Base-by-base conservation (phyloP, 2,113 vertebrate genomes). In the Zootoca vivipara region DNA sequence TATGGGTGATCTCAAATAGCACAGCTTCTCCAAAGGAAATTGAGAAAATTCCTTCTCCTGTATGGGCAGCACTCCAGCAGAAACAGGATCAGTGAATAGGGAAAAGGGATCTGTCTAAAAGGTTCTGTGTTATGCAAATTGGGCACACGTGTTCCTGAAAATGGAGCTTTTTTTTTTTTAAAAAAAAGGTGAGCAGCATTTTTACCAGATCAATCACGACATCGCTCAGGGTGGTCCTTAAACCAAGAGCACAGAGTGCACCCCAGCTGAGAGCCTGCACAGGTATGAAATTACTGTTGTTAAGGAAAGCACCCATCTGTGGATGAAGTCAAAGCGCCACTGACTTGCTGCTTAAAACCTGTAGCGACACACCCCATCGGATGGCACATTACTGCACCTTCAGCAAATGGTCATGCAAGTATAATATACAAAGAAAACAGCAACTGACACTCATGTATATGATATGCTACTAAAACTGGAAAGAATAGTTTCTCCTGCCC, bases 41-140 rank as follows among this genome's bases (percentile, higher is more conserved):
- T 92, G 93, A 90, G 93, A 91, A 94, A 95, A 96, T 92, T 93
- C 93, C 83, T 95, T 95, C 92, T 94, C 85, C 92, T 95, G 93
- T 92, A 87, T 74, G 85, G 90, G 94, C 93, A 62, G 74, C 1
- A 85, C 77, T 88, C 93, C 95, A 94, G 89, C 58, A 92, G 91
- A 75, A 93, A 90, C 67, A 92, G 72, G 72, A 64, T 1, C 78
- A 3, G 89, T 81, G 26, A 33, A 80, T 82, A 86, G 91, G 91
- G 92, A 75, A 38, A 81, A 86, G 84, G 65, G 79, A 82, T 86
- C 88, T 84, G 85, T 0, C 75, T 73, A 0, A n/a, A 52, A 86
- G 33, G 7, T 85, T 83, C 28, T 46, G 7, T 83, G 0, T 40
- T 16, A 85, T 35, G 75, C 56, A 18, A 81, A 9, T 0, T 56